A percentile compares a stretch with the other conserved stretches of the same genome.
Conservation (phyloP, 2,888 invertebrate species). For the Hybos culiciformis region DNA sequence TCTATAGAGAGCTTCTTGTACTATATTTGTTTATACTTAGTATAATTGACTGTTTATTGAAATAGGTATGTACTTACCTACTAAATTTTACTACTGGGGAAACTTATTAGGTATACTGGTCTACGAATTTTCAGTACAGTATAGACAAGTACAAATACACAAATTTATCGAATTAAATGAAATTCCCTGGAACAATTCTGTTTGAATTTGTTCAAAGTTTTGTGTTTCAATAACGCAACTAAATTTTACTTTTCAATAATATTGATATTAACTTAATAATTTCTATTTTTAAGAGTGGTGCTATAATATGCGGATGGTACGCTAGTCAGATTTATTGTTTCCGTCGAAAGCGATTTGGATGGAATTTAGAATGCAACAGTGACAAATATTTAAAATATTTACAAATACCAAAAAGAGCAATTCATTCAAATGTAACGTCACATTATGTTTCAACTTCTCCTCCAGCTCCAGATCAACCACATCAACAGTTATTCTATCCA, state of each 20-base stretch:
- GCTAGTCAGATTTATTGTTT: conserved; percentile 42
- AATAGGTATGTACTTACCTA: too few relatives aligned
- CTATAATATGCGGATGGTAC: conserved; percentile 47
- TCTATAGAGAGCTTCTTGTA: too few relatives aligned
- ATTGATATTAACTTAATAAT: not conserved
- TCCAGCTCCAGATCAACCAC: conserved; percentile 11
- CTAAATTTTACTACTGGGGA: too few relatives aligned
- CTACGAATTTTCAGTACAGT: too few relatives aligned
- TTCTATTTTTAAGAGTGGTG: conserved; percentile 41
- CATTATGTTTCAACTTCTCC: conserved; percentile 11
- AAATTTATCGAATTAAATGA: too few relatives aligned
- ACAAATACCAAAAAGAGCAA: conserved; percentile 11
- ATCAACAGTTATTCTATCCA: too few relatives aligned
- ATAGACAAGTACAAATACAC: too few relatives aligned
- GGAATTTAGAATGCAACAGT: not conserved
- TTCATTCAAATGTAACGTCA: conserved; percentile 14
- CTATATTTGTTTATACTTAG: too few relatives aligned
- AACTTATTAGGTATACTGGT: too few relatives aligned
- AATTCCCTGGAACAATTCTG: too few relatives aligned
- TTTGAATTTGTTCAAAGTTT: not conserved
- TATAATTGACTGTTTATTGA: too few relatives aligned
- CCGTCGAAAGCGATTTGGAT: conserved; percentile 17
- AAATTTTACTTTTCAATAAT: not conserved
- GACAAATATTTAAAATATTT: conserved; percentile 12
- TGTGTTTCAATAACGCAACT: not conserved